phyloP scores from a whole-genome alignment of 2,113 vertebrate genomes.

The Pungitius pungitius region DNA sequence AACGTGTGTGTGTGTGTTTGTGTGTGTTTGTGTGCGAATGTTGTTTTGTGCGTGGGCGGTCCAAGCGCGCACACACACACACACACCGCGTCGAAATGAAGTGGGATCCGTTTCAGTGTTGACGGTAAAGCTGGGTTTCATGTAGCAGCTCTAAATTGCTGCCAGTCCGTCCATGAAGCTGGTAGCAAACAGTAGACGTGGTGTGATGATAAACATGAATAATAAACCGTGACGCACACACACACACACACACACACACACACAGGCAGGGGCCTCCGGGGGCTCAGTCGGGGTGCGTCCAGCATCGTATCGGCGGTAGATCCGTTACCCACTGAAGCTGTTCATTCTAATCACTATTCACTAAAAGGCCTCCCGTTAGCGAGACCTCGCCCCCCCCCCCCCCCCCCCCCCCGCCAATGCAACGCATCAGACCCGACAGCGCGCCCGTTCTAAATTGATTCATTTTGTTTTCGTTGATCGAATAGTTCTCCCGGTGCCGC shows the following conservation, averaged over 20 bases:
- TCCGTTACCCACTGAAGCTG: slow-evolving; percentile 26
- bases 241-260: neutral
- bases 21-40: slow-evolving; percentile 59
- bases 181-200: slow-evolving; percentile 70
- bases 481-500: neutral
- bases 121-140: slow-evolving; percentile 68
- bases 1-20: slow-evolving; percentile 24
- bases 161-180: slow-evolving; percentile 71
- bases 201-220: slow-evolving; percentile 77
- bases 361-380: slow-evolving; percentile 7
- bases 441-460: neutral
- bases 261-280: slow-evolving; percentile 22
- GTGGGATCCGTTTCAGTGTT: slow-evolving; percentile 72
- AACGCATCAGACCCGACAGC: neutral
- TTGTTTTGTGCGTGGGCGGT: slow-evolving; percentile 45
- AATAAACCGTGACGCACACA: slow-evolving; percentile 50
- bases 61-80: neutral
- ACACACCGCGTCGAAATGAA: slow-evolving; percentile 51
- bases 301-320: slow-evolving; percentile 29
- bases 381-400: neutral
- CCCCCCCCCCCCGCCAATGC: neutral
- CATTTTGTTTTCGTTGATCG: neutral
- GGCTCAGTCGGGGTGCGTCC: slow-evolving; percentile 53
- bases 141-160: slow-evolving; percentile 65
- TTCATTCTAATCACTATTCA: slow-evolving; percentile 1